These are phyloP conservation scores for Halcyon smyrnensis DNA, from an alignment of 2,797 vertebrate species.

Conservation along the genomic window DNA sequence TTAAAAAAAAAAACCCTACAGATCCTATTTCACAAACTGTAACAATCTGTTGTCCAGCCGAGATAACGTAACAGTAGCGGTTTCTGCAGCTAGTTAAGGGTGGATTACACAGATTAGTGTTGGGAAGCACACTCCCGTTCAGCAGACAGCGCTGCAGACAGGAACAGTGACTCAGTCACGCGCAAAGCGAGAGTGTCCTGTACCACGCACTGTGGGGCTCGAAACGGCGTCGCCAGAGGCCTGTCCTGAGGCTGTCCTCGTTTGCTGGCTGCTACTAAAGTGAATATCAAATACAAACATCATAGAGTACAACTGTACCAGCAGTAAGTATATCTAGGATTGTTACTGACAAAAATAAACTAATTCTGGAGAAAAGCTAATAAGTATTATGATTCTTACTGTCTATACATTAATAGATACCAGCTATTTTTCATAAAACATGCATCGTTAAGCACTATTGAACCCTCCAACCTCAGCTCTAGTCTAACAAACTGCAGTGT, in stretches of 20 bases:
- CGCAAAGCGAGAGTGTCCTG: constrained; percentile 79
- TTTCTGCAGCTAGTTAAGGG: constrained; percentile 57
- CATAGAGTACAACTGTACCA: constrained; percentile 97
- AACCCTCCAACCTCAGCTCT: constrained; percentile 84
- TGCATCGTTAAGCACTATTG: constrained; percentile 89
- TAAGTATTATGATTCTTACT: constrained; percentile 89
- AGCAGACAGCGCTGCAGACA: constrained; percentile 67
- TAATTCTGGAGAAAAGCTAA: constrained; percentile 88
- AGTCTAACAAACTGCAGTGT: constrained; percentile 88
- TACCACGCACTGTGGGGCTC: constrained; percentile 65
- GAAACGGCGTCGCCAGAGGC: constrained; percentile 40
- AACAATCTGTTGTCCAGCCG: constrained; percentile 75
- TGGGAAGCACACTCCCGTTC: constrained; percentile 55
- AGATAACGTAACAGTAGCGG: constrained; percentile 64
- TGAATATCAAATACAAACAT: constrained; percentile 83
- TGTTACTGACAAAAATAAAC: constrained; percentile 93
- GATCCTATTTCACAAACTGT: constrained; percentile 69
- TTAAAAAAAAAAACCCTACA: neutral
- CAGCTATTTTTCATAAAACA: constrained; percentile 94
- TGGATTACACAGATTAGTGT: constrained; percentile 51
- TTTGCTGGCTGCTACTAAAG: constrained; percentile 82
- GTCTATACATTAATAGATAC: constrained; percentile 98
- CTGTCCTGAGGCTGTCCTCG: constrained; percentile 87
- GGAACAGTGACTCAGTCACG: constrained; percentile 72
- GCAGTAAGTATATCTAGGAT: constrained; percentile 96